Evolutionary conservation across 1,140 invertebrate genomes (phyloP).

Genomic region (Diuraphis noxia): DNA sequence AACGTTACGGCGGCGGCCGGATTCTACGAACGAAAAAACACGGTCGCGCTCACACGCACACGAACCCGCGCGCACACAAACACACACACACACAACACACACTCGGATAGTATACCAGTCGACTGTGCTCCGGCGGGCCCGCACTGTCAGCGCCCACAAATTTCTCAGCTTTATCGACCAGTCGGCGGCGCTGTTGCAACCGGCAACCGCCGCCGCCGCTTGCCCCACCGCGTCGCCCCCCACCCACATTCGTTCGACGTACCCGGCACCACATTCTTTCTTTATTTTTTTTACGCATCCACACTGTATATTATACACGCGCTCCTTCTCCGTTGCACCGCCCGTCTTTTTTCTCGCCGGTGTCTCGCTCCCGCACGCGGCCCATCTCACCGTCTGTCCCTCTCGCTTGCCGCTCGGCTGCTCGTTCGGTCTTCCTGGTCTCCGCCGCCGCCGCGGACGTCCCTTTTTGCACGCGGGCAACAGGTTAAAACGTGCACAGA

Average conservation of each 20-base stretch:
- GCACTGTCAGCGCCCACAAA: slow-evolving; percentile 53
- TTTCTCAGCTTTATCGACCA: slow-evolving; percentile 54
- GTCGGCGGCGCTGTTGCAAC: slow-evolving; percentile 53
- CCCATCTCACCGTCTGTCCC: background rate
- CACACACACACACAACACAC: background rate
- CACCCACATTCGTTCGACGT: background rate
- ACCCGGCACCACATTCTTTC: slow-evolving; percentile 42
- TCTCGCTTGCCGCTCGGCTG: background rate
- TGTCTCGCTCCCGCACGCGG: background rate
- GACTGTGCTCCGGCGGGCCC: slow-evolving; percentile 50
- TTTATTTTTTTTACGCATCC: slow-evolving; percentile 1
- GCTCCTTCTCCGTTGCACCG: background rate
- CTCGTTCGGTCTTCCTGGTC: background rate
- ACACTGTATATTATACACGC: background rate
- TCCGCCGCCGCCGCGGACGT: background rate
- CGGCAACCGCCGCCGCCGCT: slow-evolving; percentile 42
- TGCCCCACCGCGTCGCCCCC: background rate
- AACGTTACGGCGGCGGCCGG: slow-evolving; percentile 2
- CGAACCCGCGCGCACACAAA: background rate
- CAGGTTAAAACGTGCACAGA: slow-evolving; percentile 52
- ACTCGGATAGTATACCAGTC: slow-evolving; percentile 14
- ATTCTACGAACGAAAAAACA: slow-evolving; percentile 38
- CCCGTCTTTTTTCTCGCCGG: background rate
- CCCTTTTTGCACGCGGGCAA: slow-evolving; percentile 46
- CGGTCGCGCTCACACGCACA: background rate